Conservation (phyloP, 1,140 invertebrate species). For the Brachionus plicatilis region DNA sequence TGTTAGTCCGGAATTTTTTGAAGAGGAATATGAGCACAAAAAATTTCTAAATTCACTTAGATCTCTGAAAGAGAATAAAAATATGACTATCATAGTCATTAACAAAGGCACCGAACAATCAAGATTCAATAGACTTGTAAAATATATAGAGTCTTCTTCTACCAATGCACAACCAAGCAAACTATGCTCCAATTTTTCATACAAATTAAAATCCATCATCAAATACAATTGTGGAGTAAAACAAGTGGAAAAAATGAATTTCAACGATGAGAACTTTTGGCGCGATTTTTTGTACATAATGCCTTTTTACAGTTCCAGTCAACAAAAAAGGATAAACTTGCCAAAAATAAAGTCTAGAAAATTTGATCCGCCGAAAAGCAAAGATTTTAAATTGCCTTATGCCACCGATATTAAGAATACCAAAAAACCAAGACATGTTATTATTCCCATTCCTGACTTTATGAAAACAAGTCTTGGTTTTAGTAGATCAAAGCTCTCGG, state of each 20-base stretch:
- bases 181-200: background rate
- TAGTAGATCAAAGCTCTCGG: background rate
- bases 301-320: background rate
- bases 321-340: background rate
- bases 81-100: background rate
- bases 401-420: background rate
- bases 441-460: slow-evolving; percentile 34
- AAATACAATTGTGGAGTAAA: slow-evolving; percentile 18
- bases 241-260: background rate
- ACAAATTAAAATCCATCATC: background rate
- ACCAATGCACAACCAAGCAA: background rate
- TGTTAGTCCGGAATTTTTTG: background rate
- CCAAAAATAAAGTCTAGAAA: background rate
- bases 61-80: background rate
- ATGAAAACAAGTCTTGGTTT: slow-evolving; percentile 17
- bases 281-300: slow-evolving; percentile 9
- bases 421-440: background rate
- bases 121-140: background rate
- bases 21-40: background rate
- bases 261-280: background rate
- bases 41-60: background rate
- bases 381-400: background rate
- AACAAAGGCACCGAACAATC: background rate
- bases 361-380: background rate
- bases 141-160: background rate